Conservation (phyloP, 2,888 invertebrate genomes). For the Nephrotoma guestfalica region DNA sequence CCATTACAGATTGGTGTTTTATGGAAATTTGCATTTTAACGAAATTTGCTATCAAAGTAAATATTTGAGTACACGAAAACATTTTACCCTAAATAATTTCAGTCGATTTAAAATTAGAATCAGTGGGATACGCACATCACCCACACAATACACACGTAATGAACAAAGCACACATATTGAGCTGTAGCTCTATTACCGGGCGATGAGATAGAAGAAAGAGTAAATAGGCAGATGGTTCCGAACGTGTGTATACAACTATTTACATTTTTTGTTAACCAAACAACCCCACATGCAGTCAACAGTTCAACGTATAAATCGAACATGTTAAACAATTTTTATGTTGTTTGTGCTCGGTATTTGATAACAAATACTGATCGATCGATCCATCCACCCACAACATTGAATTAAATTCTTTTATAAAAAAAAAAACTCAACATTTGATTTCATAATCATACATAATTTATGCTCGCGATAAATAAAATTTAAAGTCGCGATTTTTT, state of each 20-base stretch:
- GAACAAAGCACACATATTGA: neutral
- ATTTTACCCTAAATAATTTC: neutral
- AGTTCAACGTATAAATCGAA: neutral
- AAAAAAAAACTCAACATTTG: neutral
- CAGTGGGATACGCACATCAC: neutral
- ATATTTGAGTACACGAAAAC: neutral
- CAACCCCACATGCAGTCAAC: neutral
- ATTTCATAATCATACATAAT: neutral
- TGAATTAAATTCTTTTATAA: neutral
- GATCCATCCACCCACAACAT: neutral
- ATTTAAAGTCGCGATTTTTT: neutral
- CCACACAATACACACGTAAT: neutral
- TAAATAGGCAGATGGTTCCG: neutral
- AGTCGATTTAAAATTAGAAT: too few species aligned
- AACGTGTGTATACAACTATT: neutral
- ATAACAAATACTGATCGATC: neutral
- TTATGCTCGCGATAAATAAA: neutral
- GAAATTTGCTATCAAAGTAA: neutral
- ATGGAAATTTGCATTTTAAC: neutral
- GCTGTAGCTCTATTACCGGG: neutral
- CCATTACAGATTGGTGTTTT: neutral
- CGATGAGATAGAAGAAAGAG: neutral
- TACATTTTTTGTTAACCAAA: neutral
- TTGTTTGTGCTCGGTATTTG: neutral
- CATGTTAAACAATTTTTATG: neutral